phyloP scores from a whole-genome alignment of 2,888 invertebrate genomes.

The Sphaerophoria rueppellii region DNA sequence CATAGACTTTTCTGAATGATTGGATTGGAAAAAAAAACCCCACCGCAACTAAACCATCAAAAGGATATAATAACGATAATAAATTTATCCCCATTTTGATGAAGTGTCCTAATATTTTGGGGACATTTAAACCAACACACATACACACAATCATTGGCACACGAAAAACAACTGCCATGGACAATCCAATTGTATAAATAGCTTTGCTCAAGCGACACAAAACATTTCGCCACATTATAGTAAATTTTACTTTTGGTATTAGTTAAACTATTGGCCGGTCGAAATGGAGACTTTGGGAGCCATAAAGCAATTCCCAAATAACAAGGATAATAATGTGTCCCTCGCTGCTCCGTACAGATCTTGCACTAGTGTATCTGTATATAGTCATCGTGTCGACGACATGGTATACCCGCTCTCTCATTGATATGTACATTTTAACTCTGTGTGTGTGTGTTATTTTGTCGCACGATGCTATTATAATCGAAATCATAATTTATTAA shows the following conservation, averaged over 20 bases:
- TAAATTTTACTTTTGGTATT: slow-evolving; percentile 64
- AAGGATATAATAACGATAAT: slow-evolving; percentile 69
- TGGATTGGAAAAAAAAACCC: slow-evolving; percentile 57
- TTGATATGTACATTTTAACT: slow-evolving; percentile 1
- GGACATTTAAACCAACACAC: slow-evolving; percentile 38
- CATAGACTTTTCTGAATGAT: slow-evolving; percentile 35
- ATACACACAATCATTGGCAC: background rate
- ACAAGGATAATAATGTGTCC: slow-evolving; percentile 15
- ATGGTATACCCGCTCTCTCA: background rate
- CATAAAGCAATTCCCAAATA: slow-evolving; percentile 65
- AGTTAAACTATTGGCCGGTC: slow-evolving; percentile 57
- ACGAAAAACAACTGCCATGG: background rate
- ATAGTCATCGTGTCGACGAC: background rate
- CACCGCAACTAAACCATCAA: slow-evolving; percentile 66
- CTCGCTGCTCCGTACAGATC: background rate
- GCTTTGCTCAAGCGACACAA: slow-evolving; percentile 25
- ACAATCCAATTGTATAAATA: slow-evolving; percentile 27
- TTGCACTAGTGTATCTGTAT: background rate
- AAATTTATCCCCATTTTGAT: slow-evolving; percentile 72
- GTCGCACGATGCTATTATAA: slow-evolving; percentile 43
- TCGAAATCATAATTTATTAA: slow-evolving; percentile 65
- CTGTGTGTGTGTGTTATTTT: background rate
- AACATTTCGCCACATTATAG: slow-evolving; percentile 41
- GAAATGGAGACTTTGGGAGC: slow-evolving; percentile 35
- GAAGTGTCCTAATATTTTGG: slow-evolving; percentile 70